Evolutionary conservation across 2,797 vertebrate genomes (phyloP).

Genomic region (Botia kubotai): DNA sequence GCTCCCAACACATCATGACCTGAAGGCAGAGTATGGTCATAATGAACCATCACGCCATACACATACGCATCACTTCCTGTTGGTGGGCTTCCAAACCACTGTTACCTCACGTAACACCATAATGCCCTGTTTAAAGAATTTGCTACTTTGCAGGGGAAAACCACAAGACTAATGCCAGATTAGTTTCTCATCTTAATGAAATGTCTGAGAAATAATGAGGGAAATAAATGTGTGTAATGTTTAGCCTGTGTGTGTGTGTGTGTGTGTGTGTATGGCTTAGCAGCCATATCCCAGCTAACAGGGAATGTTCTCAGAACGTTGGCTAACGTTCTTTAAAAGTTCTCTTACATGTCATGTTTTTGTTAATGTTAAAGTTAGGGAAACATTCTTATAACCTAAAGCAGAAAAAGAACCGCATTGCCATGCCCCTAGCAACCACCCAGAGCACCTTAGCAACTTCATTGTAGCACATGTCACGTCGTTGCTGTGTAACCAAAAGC

Average conservation of each 20-base stretch:
- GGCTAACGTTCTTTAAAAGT: too few species aligned
- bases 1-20: slow-evolving; percentile 44
- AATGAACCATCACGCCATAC: slow-evolving; percentile 41
- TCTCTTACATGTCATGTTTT: too few species aligned
- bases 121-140: slow-evolving; percentile 44
- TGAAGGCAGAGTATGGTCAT: slow-evolving; percentile 33
- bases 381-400: neutral
- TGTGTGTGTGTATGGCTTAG: too few species aligned
- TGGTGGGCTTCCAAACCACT: slow-evolving; percentile 43
- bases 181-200: slow-evolving; percentile 45
- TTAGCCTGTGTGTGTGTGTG: too few species aligned
- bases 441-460: neutral
- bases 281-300: too few species aligned
- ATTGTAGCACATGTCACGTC: neutral
- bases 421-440: too few species aligned
- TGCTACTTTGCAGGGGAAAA: slow-evolving; percentile 35
- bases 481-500: too few species aligned
- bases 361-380: too few species aligned
- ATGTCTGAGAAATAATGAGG: slow-evolving; percentile 1
- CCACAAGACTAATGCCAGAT: slow-evolving; percentile 43
- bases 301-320: too few species aligned
- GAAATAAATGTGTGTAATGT: too few species aligned
- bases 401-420: too few species aligned
- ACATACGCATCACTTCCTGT: slow-evolving; percentile 43
- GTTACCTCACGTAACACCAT: slow-evolving; percentile 42